These are phyloP conservation scores for Rhinoptilus africanus DNA, from an alignment of 2,113 vertebrate genomes.

Conservation along the genomic window DNA sequence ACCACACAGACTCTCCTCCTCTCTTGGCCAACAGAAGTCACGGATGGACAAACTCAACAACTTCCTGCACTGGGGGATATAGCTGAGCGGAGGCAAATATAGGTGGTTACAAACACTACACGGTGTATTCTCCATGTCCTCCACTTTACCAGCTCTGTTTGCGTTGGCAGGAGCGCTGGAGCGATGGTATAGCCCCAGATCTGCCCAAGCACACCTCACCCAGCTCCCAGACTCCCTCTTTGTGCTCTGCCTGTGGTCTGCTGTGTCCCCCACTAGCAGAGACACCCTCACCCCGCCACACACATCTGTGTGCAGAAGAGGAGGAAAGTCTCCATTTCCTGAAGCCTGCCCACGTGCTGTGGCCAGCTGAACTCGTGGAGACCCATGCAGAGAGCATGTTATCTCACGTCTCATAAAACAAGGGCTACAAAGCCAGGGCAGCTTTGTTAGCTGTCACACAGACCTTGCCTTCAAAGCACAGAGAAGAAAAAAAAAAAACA, in stretches of 20 bases:
- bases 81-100: background rate
- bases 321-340: background rate
- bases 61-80: background rate
- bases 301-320: background rate
- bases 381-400: background rate
- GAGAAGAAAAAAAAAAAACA: background rate
- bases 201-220: background rate
- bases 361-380: background rate
- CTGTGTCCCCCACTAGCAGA: background rate
- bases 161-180: background rate
- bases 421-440: background rate
- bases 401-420: background rate
- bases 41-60: background rate
- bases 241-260: background rate
- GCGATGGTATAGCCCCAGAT: background rate
- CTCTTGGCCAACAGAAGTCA: background rate
- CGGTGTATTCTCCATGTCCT: background rate
- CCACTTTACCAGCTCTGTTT: background rate
- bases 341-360: background rate
- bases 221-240: background rate
- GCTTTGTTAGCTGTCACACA: background rate
- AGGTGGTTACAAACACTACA: fast-evolving
- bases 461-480: background rate
- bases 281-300: background rate
- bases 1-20: background rate